Evolutionary conservation across 1,140 invertebrate genomes (phyloP).

Genomic region (Drosophila aff.): DNA sequence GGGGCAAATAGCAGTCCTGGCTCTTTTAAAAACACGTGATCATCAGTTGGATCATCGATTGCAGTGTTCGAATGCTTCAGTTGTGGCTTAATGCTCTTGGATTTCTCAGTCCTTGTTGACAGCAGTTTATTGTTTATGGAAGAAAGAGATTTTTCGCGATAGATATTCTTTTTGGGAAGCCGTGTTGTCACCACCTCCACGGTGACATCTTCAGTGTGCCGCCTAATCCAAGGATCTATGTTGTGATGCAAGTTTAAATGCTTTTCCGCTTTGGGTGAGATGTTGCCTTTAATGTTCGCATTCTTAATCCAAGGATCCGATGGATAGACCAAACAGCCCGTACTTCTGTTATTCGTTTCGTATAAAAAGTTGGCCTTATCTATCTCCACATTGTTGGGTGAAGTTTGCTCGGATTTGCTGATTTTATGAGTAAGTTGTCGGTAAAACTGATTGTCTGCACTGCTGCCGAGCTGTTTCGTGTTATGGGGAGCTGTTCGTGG

Average conservation of each 20-base stretch:
- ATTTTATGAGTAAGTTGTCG: conserved; percentile 53
- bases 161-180: conserved; percentile 34
- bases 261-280: conserved; percentile 15
- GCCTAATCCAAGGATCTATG: conserved; percentile 71
- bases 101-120: conserved; percentile 34
- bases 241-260: conserved; percentile 27
- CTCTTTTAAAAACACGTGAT: conserved; percentile 35
- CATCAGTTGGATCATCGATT: conserved; percentile 29
- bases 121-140: conserved; percentile 29
- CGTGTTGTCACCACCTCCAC: conserved; percentile 1
- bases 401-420: conserved; percentile 80
- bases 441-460: conserved; percentile 59
- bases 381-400: conserved; percentile 76
- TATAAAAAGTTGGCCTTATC: conserved; percentile 61
- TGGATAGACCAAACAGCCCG: conserved; percentile 73
- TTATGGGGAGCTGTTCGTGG: conserved; percentile 14
- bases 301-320: conserved; percentile 85
- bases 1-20: conserved; percentile 61
- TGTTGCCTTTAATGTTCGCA: conserved; percentile 32
- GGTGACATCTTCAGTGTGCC: conserved; percentile 34
- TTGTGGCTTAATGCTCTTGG: conserved; percentile 41
- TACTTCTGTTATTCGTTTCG: conserved; percentile 70
- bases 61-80: conserved; percentile 30
- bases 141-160: conserved; percentile 46
- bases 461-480: conserved; percentile 15